Base-by-base conservation (phyloP, 2,113 vertebrate genomes). In the Emydura subglobosa region DNA sequence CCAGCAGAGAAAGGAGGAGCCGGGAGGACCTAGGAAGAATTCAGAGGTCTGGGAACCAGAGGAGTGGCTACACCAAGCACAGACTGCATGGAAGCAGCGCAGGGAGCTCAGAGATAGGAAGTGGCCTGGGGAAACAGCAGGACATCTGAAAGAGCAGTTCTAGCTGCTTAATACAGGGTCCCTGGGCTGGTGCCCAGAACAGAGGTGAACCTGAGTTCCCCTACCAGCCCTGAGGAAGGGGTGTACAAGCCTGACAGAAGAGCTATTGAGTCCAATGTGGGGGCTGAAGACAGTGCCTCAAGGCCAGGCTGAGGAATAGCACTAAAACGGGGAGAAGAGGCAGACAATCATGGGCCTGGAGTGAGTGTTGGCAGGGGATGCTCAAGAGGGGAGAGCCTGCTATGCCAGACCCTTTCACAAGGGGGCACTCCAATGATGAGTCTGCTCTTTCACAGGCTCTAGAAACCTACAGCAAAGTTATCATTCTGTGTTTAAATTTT, bases 401-500 rank as follows among this genome's bases (percentile, higher is more conserved):
- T 68, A 9, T n/a, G 61, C 61, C 61, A n/a, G 7, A n/a, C 31
- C 61, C 61, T n/a, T n/a, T 68, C 61, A 68, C 16, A n/a, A 19
- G 34, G 34, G 29, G 59, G 59, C 59, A 61, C 59, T 68, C 61
- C 61, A 68, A 5, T 8, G 31, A 34, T n/a, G 65, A 68, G 65
- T 10, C 65, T 72, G 19, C n/a, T 39, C 34, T 72, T 72, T 72
- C 65, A n/a, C 61, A 72, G n/a, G 7, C n/a, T 39, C 65, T n/a
- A 39, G n/a, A 72, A 72, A 39, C 19, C 34, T 19, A 47, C 42
- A 78, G 74, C 12, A 42, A 14, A 44, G 24, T 14, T 78, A 47
- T 6, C 21, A 91, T 93, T 85, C 94, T 94, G 74, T 53, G 55
- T 93, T 78, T 68, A 65, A 89, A 79, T 93, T 92, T 53, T 83